phyloP scores from a whole-genome alignment of 2,888 invertebrate species.

The Lycocerus yunnanus region DNA sequence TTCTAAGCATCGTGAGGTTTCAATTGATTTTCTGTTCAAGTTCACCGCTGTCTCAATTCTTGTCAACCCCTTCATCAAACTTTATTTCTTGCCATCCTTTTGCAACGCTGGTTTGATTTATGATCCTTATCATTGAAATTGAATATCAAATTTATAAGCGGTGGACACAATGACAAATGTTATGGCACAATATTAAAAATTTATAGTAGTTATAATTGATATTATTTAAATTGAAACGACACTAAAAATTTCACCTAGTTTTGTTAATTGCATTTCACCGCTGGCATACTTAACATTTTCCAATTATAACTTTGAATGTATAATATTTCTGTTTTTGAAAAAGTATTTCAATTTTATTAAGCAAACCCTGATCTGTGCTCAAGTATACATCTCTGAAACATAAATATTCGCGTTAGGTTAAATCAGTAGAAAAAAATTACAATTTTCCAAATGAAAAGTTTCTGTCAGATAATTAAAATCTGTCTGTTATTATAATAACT shows the following conservation, averaged over 20 bases:
- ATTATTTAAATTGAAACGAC: not conserved
- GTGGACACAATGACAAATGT: conserved; percentile 19
- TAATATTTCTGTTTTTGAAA: not conserved
- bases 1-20: conserved; percentile 18
- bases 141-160: conserved; percentile 20
- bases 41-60: conserved; percentile 22
- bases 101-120: conserved; percentile 24
- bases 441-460: not conserved
- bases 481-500: no score
- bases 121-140: conserved; percentile 19
- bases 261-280: not conserved
- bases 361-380: not conserved
- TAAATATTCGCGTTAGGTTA: not conserved
- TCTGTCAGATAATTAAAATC: not conserved
- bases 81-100: conserved; percentile 22
- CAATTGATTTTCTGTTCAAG: conserved; percentile 20
- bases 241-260: not conserved
- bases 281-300: fast-evolving
- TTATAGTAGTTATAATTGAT: not conserved
- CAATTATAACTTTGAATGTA: not conserved
- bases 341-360: not conserved
- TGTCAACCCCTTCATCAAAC: conserved; percentile 25
- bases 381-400: not conserved
- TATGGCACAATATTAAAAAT: conserved; percentile 4
- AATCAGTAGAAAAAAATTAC: not conserved